Conservation (phyloP, 2,113 vertebrate genomes). For the Emydocephalus ijimae region DNA sequence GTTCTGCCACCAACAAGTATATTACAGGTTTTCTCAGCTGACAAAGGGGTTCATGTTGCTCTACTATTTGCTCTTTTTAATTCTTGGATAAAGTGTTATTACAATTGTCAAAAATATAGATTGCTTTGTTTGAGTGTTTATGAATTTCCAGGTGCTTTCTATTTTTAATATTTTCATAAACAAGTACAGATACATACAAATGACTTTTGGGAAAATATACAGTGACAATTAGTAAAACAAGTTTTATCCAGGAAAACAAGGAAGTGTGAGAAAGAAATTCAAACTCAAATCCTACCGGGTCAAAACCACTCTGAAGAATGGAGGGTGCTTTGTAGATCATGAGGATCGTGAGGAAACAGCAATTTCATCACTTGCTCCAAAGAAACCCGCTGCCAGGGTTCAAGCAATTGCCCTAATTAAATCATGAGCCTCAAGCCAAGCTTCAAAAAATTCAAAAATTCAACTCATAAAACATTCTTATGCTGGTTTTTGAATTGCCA, state of each 20-base stretch:
- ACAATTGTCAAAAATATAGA: conserved; percentile 13
- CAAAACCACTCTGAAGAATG: too few relatives aligned
- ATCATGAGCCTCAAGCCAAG: too few relatives aligned
- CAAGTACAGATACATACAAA: neutral
- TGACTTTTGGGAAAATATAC: neutral
- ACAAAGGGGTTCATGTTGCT: neutral
- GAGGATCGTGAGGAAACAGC: too few relatives aligned
- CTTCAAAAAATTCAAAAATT: too few relatives aligned
- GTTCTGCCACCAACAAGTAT: neutral
- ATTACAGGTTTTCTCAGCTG: neutral
- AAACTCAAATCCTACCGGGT: neutral
- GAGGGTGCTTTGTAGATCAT: too few relatives aligned
- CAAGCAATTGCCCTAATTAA: too few relatives aligned
- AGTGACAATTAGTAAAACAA: neutral
- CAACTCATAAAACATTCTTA: too few relatives aligned
- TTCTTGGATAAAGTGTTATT: neutral
- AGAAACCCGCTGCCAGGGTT: too few relatives aligned
- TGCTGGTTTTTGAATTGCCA: too few relatives aligned
- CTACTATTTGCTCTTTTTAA: neutral
- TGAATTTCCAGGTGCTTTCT: conserved; percentile 29
- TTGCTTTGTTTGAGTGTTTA: conserved; percentile 49
- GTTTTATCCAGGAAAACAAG: neutral
- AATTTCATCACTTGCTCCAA: too few relatives aligned
- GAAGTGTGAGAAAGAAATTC: neutral
- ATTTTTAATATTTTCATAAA: neutral